Conservation (phyloP, 1,140 invertebrate species). For the Tetramorium alpestre region DNA sequence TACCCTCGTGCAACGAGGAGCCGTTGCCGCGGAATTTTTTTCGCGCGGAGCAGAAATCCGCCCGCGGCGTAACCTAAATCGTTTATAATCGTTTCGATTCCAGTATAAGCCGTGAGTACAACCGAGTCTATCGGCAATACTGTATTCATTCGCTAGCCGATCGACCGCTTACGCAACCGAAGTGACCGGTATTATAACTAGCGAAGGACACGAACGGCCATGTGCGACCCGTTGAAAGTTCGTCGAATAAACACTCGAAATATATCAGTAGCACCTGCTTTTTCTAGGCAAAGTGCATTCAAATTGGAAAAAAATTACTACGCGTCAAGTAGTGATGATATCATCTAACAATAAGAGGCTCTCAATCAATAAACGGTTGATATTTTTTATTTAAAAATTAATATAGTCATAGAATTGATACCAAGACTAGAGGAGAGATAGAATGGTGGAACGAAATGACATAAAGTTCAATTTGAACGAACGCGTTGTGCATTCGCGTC, state of each 20-base stretch:
- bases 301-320: not conserved
- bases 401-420: not conserved
- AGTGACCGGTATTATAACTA: conserved; percentile 82
- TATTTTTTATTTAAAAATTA: not conserved
- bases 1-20: conserved; percentile 14
- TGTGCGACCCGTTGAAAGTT: conserved; percentile 78
- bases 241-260: conserved; percentile 74
- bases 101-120: conserved; percentile 59
- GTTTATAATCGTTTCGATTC: conserved; percentile 71
- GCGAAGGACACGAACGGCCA: conserved; percentile 82
- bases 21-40: conserved; percentile 37
- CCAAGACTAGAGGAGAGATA: not conserved
- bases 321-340: not conserved
- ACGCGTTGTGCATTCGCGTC: conserved; percentile 47
- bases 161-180: conserved; percentile 82
- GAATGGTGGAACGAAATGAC: not conserved
- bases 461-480: conserved; percentile 2
- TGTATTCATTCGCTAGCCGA: conserved; percentile 78
- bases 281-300: not conserved
- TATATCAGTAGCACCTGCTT: conserved; percentile 54
- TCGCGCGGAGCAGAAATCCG: conserved; percentile 53
- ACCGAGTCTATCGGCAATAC: conserved; percentile 64
- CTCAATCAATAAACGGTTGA: not conserved
- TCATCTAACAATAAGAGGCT: not conserved
- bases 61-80: conserved; percentile 64